Conservation (phyloP, 2,888 invertebrate genomes). For the Helobdella robusta region DNA sequence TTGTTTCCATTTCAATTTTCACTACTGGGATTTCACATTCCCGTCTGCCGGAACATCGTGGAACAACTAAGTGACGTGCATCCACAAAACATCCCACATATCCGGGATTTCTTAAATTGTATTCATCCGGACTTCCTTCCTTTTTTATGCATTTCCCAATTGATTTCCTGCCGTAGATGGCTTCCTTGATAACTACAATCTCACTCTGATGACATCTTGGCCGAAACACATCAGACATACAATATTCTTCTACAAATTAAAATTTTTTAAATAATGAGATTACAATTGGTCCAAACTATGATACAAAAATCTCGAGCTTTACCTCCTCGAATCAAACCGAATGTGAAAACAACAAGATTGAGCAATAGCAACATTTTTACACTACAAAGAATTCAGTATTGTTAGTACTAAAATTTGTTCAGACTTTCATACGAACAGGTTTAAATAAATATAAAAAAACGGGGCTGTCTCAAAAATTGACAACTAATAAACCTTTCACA, state of each 20-base stretch:
- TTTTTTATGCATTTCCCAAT: slow-evolving; percentile 4
- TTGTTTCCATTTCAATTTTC: not conserved
- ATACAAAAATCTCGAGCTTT: too few species aligned
- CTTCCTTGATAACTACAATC: slow-evolving; percentile 7
- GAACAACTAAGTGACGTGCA: slow-evolving; percentile 1
- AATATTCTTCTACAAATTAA: slow-evolving; percentile 1
- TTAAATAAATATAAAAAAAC: too few species aligned
- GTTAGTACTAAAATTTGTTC: too few species aligned
- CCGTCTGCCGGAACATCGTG: slow-evolving; percentile 4
- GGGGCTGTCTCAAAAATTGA: too few species aligned
- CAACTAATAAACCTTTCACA: too few species aligned
- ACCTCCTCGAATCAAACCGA: too few species aligned
- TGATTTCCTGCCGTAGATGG: slow-evolving; percentile 6
- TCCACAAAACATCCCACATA: slow-evolving; percentile 12
- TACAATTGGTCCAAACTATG: too few species aligned
- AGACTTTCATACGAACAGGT: too few species aligned
- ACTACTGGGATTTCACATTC: slow-evolving; percentile 2
- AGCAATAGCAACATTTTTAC: too few species aligned
- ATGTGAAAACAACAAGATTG: too few species aligned
- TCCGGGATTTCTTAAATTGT: not conserved
- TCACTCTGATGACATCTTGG: slow-evolving; percentile 7
- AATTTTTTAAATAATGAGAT: too few species aligned
- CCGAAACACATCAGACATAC: slow-evolving; percentile 13
- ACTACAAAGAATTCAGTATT: too few species aligned
- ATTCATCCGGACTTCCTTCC: slow-evolving; percentile 7